These are phyloP conservation scores for Protobothrops mucrosquamatus DNA, from an alignment of 2,113 vertebrate species.

Conservation along the genomic window DNA sequence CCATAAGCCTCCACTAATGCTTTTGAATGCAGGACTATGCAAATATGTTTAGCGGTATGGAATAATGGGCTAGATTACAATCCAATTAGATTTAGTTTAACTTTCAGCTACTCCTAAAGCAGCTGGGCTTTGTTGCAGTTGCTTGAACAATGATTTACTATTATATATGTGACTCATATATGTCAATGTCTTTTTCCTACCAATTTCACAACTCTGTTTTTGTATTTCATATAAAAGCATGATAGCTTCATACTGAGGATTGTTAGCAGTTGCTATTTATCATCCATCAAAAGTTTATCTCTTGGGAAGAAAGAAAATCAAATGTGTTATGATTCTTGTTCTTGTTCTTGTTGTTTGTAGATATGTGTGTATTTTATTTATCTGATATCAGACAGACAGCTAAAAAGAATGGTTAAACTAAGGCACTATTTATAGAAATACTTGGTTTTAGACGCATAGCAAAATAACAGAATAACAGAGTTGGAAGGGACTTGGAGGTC, in stretches of 20 bases:
- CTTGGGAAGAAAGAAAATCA: slow-evolving; percentile 90
- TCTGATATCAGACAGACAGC: slow-evolving; percentile 67
- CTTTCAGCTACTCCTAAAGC: slow-evolving; percentile 73
- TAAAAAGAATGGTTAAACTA: slow-evolving; percentile 75
- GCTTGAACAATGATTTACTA: slow-evolving; percentile 74
- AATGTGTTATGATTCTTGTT: slow-evolving; percentile 87
- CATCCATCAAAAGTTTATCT: slow-evolving; percentile 90
- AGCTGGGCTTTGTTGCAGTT: slow-evolving; percentile 74
- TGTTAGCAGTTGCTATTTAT: slow-evolving; percentile 94
- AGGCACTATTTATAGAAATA: slow-evolving; percentile 68
- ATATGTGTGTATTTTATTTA: slow-evolving; percentile 74
- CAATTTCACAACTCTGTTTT: slow-evolving; percentile 86
- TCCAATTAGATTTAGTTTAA: slow-evolving; percentile 70
- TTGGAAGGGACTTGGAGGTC: too few relatives aligned
- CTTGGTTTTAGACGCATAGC: slow-evolving; percentile 64
- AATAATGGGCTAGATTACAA: slow-evolving; percentile 41
- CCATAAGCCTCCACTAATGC: slow-evolving; percentile 42
- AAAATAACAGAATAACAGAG: slow-evolving; percentile 25
- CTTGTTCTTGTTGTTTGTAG: neutral
- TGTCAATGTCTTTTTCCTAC: slow-evolving; percentile 87
- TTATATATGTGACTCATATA: slow-evolving; percentile 80
- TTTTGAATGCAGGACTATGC: slow-evolving; percentile 51
- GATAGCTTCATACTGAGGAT: slow-evolving; percentile 84
- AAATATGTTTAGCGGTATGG: slow-evolving; percentile 47
- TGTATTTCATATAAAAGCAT: slow-evolving; percentile 87